These are phyloP conservation scores for human DNA, from an alignment of 2,113 vertebrate species.

Conservation along the genomic window GRCh38 chr3:89875501-89876000, in stretches of 20 bases:
- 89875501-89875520: too few relatives aligned
- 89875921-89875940: not conserved
- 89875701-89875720: too few relatives aligned
- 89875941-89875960: not conserved
- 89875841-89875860: not conserved
- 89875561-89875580: too few relatives aligned
- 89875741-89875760: not conserved
- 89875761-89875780: not conserved
- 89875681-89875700: too few relatives aligned
- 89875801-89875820: not conserved
- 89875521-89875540: too few relatives aligned
- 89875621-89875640: too few relatives aligned
- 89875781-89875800: not conserved
- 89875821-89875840: not conserved
- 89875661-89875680: too few relatives aligned
- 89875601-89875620: too few relatives aligned
- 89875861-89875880: not conserved
- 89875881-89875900: not conserved
- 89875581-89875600: too few relatives aligned
- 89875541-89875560: too few relatives aligned
- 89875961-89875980: not conserved
- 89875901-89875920: not conserved
- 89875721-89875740: too few relatives aligned
- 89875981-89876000: not conserved
- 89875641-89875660: too few relatives aligned